These are phyloP conservation scores for Oophaga sylvatica DNA, from an alignment of 2,797 vertebrate genomes.

Conservation along the genomic window DNA sequence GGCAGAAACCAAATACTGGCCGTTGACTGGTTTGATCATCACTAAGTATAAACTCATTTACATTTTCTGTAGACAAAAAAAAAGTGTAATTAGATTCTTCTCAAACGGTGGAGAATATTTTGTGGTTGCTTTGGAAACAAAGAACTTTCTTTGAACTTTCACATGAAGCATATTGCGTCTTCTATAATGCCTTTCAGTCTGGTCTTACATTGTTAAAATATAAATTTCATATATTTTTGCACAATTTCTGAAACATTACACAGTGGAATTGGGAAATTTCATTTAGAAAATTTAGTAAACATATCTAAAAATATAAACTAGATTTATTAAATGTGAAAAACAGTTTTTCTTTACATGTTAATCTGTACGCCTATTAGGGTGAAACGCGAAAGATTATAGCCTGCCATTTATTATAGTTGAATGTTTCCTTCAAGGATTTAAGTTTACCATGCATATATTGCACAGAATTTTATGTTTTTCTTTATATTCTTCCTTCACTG, in stretches of 20 bases:
- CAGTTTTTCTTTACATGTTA: no score
- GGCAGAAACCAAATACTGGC: neutral
- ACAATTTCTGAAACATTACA: neutral
- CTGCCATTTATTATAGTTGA: no score
- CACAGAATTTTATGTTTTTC: no score
- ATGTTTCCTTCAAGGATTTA: no score
- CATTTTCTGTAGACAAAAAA: slow-evolving; percentile 48
- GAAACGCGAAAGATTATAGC: no score
- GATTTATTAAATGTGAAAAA: neutral
- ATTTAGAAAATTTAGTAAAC: neutral
- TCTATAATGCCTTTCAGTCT: slow-evolving; percentile 15
- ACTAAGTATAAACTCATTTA: slow-evolving; percentile 28
- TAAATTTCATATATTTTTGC: neutral
- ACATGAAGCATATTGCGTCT: slow-evolving; percentile 52
- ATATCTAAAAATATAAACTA: neutral
- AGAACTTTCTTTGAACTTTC: slow-evolving; percentile 44
- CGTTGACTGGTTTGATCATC: neutral
- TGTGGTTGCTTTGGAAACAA: slow-evolving; percentile 44
- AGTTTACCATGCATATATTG: no score
- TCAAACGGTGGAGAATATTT: slow-evolving; percentile 22
- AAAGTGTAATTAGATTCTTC: slow-evolving; percentile 42
- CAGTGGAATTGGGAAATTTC: neutral
- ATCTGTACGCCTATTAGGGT: no score
- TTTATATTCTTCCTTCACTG: no score
- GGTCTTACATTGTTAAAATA: neutral